Conservation (phyloP, 2,113 vertebrate species). For the Nibea coibor region DNA sequence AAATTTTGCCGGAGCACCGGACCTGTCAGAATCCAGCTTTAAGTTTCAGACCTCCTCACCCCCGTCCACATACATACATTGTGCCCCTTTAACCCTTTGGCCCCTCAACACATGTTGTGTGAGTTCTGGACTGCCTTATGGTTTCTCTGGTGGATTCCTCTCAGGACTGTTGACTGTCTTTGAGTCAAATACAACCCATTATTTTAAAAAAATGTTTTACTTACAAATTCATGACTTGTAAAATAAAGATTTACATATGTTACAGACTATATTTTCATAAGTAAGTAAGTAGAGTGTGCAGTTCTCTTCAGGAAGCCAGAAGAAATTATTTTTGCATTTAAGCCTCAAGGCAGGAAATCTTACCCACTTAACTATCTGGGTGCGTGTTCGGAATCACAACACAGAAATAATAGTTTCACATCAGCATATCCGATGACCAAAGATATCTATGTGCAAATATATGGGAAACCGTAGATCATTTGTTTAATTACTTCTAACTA, state of each 20-base stretch:
- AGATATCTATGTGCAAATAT: neutral
- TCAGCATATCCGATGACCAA: neutral
- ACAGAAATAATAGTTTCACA: neutral
- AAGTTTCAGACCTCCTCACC: neutral
- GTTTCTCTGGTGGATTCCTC: neutral
- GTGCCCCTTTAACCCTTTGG: neutral
- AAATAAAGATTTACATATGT: neutral
- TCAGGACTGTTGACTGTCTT: neutral
- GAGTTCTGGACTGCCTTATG: neutral
- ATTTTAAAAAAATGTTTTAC: neutral
- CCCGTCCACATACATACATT: neutral
- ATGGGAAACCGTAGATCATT: neutral
- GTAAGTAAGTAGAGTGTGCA: neutral
- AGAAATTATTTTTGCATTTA: neutral
- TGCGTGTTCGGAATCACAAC: neutral
- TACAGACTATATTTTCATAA: neutral
- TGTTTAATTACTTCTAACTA: too few relatives aligned
- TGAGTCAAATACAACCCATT: neutral
- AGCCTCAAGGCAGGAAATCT: neutral
- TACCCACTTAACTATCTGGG: neutral
- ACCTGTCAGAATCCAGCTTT: too few relatives aligned
- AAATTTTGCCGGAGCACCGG: too few relatives aligned
- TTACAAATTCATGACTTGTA: neutral
- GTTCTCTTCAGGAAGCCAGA: neutral
- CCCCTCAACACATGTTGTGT: slow-evolving; percentile 1